Percentiles rank a stretch among this genome's conserved stretches.
Conservation (phyloP, 2,113 vertebrate genomes). For the Oreochromis tanganicae region DNA sequence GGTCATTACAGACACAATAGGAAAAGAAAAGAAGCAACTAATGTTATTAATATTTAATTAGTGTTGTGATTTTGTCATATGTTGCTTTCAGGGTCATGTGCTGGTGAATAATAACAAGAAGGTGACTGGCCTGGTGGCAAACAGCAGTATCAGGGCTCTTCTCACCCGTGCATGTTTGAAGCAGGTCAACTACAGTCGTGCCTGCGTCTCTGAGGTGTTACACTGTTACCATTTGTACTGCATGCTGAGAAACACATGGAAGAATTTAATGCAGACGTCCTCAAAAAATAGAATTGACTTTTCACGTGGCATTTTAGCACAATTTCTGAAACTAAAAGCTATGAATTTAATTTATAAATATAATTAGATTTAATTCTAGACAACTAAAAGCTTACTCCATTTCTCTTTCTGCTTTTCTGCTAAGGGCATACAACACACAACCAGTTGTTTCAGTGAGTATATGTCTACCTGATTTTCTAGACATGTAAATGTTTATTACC, state of each 20-base stretch:
- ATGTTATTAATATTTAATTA: not conserved
- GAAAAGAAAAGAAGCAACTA: accelerated
- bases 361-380: not conserved
- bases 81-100: not conserved
- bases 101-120: not conserved
- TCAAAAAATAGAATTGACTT: not conserved
- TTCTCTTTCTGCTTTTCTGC: not conserved
- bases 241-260: not conserved
- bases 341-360: accelerated
- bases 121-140: not conserved
- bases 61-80: not conserved
- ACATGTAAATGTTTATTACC: not conserved
- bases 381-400: accelerated
- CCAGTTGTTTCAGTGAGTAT: not conserved
- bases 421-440: not conserved
- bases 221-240: not conserved
- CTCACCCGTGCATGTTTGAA: not conserved
- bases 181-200: not conserved
- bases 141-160: not conserved
- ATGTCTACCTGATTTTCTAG: not conserved
- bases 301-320: not conserved
- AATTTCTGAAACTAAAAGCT: not conserved
- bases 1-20: not conserved
- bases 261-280: not conserved
- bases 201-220: not conserved